Evolutionary conservation across 2,113 vertebrate species (phyloP), one percentile per base, ranked within the genome.

Genomic region (Gyps fulvus): DNA sequence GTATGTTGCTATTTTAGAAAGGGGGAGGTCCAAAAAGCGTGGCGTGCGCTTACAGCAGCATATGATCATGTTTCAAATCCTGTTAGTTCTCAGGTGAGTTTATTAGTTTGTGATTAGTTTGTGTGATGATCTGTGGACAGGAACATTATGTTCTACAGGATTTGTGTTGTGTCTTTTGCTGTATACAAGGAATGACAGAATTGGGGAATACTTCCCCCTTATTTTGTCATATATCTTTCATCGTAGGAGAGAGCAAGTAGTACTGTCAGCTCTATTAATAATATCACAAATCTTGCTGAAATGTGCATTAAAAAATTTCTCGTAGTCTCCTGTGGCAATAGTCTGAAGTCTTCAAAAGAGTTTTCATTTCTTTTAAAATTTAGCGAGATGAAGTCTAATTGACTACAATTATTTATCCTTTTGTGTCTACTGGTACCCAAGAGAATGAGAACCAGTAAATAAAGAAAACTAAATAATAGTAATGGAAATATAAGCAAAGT

Each of bases 21-120:
- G 12, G 3, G 3, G 4, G 7, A 73, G 13, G 7, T 47, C 13
- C 15, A 61, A n/a, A 57, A 65, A n/a, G 0, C 9, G 2, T 45
- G 5, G 3, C 7, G 10, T 54, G 42, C 10, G 12, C 21, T 57
- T 77, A 9, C 1, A 65, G 16, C 1, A 11, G 49, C 49, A 11
- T 27, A n/a, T 40, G 31, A 70, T n/a, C 7, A 10, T 27, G 19
- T 66, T 45, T 83, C 29, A 83, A 72, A 74, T 59, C 20, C 10
- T 85, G 17, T 16, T 70, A 19, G 36, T 13, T 89, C 57, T 58
- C 54, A 65, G 16, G 18, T 69, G 58, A 93, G 9, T 31, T 42
- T 55, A 45, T 32, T 61, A 11, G 16, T 50, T 38, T 93, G 11
- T 50, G 25, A 22, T 54, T 49, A 40, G 10, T 32, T 78, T 83